Base-by-base conservation (phyloP, 1,140 invertebrate genomes). In the Drosophila tsacasi region DNA sequence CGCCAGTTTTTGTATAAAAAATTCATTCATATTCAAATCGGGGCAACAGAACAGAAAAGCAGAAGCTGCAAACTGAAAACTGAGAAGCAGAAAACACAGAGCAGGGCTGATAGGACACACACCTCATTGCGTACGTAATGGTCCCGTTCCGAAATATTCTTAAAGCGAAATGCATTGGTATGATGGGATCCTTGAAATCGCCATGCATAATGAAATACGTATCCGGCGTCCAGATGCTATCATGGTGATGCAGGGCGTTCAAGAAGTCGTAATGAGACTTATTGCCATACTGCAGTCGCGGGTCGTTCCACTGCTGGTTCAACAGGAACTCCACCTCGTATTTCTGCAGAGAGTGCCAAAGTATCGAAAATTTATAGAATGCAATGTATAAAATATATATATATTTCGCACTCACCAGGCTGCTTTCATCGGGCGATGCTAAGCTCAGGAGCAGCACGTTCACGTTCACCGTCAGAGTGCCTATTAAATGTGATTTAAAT, bases 151-250 rank as follows among this genome's bases (percentile, higher is more conserved):
- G 95, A 93, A 96, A 98, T 91, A 98, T 97, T 87, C 97, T 95
- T 87, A 98, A 95, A 68, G 97, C 97, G 85, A 98, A 97, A 94
- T 98, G 97, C 92, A 97, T 96, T 49, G 97, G 97, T 93, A 97
- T 97, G 83, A 98, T 95, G 40, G 97, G 97, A 93, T 97, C 96
- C 94, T 98, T 98, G 93, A 98, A 98, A 93, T 98, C 97, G 64
- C 97, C 97, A 93, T 98, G 97, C 96, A 98, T 98, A 92, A 98
- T 98, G 94, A 98, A 98, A 93, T 98, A 98, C 27, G 97, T 98
- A 93, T 98, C 97, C 47, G 97, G 97, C 79, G 98, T 95, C 97
- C 97, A 98, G 89, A 98, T 96, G 84, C 97, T 95, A 85, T 97
- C 95, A 93, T 97, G 96, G 93, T 98, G 97, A 92, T 98, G 97